Evolutionary conservation across 2,113 vertebrate species (phyloP), one percentile per base, ranked within the genome.

Genomic region (Urocitellus parryii): DNA sequence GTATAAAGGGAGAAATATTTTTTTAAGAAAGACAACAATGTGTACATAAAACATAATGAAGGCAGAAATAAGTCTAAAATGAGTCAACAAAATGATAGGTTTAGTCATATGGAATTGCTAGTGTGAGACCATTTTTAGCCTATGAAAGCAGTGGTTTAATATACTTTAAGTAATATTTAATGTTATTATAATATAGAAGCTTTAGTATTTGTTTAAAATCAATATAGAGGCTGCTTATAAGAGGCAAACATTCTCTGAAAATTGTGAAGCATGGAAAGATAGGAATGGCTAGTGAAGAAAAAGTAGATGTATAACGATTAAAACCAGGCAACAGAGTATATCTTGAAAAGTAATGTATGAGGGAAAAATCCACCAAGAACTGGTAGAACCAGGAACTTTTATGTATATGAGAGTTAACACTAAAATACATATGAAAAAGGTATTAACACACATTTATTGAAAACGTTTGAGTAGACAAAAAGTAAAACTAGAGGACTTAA

Each of bases 201-300:
- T 76, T 80, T 68, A 56, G 92, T 11, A 61, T 94, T 90, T 79
- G 22, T 73, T 92, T 68, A 48, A 96, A 80, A 80, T 80, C 48
- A 93, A 72, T 77, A 39, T 81, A 32, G 42, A 63, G 27, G 29
- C 13, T 51, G 29, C 22, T 90, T 58, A 3, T n/a, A 34, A 91
- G 48, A 90, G 45, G 70, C 2, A n/a, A 13, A 88, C 4, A 79
- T 84, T 70, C 80, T 88, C 37, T 86, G 32, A 53, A 89, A 86
- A 68, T 42, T 2, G 22, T 68, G 8, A 92, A 92, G 63, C 14
- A 1, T 51, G 32, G 70, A 73, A 78, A 84, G 48, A 68, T 90
- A n/a, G 45, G 53, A 18, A 65, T 51, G 24, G 0, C 4, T 65
- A 48, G 20, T 65, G 63, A 83, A 51, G 45, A 65, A 83, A 63